These are phyloP conservation scores for Leptinotarsa juncta DNA, from an alignment of 2,888 invertebrate species.

Conservation along the genomic window DNA sequence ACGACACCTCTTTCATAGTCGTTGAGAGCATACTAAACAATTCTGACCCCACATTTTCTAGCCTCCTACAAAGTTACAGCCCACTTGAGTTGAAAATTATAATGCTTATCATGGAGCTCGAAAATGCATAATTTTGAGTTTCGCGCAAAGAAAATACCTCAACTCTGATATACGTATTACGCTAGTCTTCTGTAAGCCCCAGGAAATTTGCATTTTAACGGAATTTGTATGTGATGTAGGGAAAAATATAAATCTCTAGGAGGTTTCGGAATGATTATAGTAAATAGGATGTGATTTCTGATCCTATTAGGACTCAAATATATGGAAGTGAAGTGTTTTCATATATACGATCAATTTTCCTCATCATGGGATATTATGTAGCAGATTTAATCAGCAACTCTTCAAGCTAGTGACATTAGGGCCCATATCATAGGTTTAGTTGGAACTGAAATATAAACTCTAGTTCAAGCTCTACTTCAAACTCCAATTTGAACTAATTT, in stretches of 20 bases:
- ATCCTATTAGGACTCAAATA: neutral
- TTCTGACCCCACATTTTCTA: neutral
- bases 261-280: neutral
- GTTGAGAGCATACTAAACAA: neutral
- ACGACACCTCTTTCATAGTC: neutral
- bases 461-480: too few relatives aligned
- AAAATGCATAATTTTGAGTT: conserved; percentile 18
- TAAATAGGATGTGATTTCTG: conserved; percentile 3
- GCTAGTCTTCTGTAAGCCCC: neutral
- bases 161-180: conserved; percentile 13
- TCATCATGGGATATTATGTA: neutral
- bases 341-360: neutral
- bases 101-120: conserved; percentile 11
- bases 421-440: too few relatives aligned
- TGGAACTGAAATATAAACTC: too few relatives aligned
- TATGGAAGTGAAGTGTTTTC: neutral
- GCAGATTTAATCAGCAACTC: neutral
- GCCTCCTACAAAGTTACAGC: neutral
- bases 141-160: conserved; percentile 5
- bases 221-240: neutral
- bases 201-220: conserved; percentile 11
- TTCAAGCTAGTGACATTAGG: too few relatives aligned
- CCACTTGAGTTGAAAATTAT: conserved; percentile 15
- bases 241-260: conserved; percentile 1
- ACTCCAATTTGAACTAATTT: too few relatives aligned